Base-by-base conservation (phyloP, 2,888 invertebrate species). In the Tineola bisselliella region DNA sequence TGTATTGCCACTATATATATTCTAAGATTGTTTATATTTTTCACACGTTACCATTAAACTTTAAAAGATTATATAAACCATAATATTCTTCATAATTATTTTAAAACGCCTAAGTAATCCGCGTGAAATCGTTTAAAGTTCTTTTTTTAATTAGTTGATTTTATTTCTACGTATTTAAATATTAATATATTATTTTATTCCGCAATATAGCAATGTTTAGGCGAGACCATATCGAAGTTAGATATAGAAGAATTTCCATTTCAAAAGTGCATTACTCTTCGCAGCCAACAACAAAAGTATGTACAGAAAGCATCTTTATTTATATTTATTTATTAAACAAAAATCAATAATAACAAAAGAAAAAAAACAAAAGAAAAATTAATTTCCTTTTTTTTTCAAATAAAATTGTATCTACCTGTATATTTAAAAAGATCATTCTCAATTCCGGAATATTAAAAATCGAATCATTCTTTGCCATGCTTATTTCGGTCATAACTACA, bases 401-500 rank as follows among this genome's bases (percentile, higher is more conserved):
- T 60, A 25, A 25, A 25, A 25, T 25, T 4, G 6, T 25, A 25
- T 52, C 30, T 48, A 18, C n/a, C 48, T 48, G 18, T 63, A 61
- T 62, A 44, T 48, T 48, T 64, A 64, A n/a, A 31, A 63, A 58
- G 63, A 62, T 33, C 62, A 63, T 54, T 59, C 38, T 38, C 30
- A 62, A 15, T 31, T 43, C 60, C 33, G 38, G 43, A 61, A 63
- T 68, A 68, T 68, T 68, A 66, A 67, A 25, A 62, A 61, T 38
- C 12, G 63, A 70, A 70, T 71, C 83, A 81, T 82, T 81, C 80
- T 81, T 75, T 79, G 80, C 83, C 86, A 86, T 86, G 86, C 86
- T 83, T 70, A 70, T 72, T 71, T 71, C 13, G 67, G 73, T 77
- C 74, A 70, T 70, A 19, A 72, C 78, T 79, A 82, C 64, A 68